phyloP scores from a whole-genome alignment of 2,797 vertebrate species.

The Hydrophis major region DNA sequence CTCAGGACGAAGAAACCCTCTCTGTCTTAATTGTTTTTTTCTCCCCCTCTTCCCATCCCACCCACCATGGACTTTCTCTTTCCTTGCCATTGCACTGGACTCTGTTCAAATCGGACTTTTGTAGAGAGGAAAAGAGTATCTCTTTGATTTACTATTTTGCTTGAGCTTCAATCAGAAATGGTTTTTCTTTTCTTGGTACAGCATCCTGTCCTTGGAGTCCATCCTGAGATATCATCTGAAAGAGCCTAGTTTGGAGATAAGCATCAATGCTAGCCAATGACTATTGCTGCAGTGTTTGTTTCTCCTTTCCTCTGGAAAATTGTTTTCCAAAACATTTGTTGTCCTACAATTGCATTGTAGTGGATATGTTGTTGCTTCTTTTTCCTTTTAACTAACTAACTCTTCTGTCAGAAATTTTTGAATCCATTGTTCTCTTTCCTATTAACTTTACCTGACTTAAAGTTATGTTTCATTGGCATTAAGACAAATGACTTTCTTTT shows the following conservation, averaged over 20 bases:
- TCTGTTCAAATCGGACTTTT: neutral
- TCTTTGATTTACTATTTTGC: slow-evolving; percentile 62
- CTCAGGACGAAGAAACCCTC: accelerated
- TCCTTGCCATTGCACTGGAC: neutral
- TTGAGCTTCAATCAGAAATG: slow-evolving; percentile 62
- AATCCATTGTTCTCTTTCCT: neutral
- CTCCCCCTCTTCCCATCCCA: neutral
- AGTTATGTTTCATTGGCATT: neutral
- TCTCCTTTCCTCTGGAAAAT: slow-evolving; percentile 54
- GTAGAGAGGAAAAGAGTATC: slow-evolving; percentile 13
- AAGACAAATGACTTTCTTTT: neutral
- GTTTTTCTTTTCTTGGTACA: slow-evolving; percentile 62
- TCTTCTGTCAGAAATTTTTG: slow-evolving; percentile 33
- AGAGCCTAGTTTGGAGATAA: slow-evolving; percentile 64
- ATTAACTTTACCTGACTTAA: neutral
- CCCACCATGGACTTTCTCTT: neutral
- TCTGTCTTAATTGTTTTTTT: neutral
- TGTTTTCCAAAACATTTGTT: slow-evolving; percentile 49
- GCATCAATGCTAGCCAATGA: slow-evolving; percentile 53
- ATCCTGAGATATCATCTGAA: slow-evolving; percentile 53
- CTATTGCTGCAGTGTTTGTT: slow-evolving; percentile 50
- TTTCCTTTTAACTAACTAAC: slow-evolving; percentile 33
- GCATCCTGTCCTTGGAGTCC: slow-evolving; percentile 61
- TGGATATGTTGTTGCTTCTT: slow-evolving; percentile 44
- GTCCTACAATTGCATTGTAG: slow-evolving; percentile 41